Evolutionary conservation across 2,797 vertebrate genomes (phyloP).

Genomic region (Aldrovandia affinis): DNA sequence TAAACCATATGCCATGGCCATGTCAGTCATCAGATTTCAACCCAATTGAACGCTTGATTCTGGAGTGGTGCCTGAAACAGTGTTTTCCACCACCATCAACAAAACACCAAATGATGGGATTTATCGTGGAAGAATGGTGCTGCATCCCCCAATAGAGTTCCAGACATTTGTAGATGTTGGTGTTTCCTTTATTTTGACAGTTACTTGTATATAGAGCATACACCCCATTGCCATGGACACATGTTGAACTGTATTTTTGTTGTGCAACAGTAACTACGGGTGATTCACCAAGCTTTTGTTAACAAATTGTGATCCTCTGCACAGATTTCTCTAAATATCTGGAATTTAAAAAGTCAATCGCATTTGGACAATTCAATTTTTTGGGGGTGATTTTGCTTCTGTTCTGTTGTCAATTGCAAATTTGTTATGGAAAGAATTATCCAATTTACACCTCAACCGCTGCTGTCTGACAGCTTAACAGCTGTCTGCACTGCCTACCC

Average conservation of each 20-base stretch:
- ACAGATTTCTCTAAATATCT: background rate
- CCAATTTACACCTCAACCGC: background rate
- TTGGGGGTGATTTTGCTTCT: background rate
- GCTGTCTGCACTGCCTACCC: background rate
- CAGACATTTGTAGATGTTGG: too few relatives aligned
- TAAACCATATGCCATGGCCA: too few relatives aligned
- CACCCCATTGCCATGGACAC: constrained; percentile 13
- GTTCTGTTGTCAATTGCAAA: background rate
- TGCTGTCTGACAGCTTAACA: background rate
- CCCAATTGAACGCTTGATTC: too few relatives aligned
- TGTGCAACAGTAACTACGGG: background rate
- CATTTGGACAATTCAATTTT: background rate
- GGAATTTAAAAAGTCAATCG: background rate
- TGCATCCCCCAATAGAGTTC: too few relatives aligned
- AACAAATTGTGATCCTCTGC: background rate
- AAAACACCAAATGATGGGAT: too few relatives aligned
- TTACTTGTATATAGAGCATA: too few relatives aligned
- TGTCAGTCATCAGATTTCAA: too few relatives aligned
- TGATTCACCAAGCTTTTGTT: constrained; percentile 11
- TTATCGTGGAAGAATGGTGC: too few relatives aligned
- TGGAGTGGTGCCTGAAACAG: too few relatives aligned
- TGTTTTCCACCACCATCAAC: too few relatives aligned
- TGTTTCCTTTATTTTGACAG: too few relatives aligned
- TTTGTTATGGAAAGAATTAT: background rate
- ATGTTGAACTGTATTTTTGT: constrained; percentile 8